Evolutionary conservation across 2,888 invertebrate species (phyloP).

Genomic region (Ochropleura plecta): DNA sequence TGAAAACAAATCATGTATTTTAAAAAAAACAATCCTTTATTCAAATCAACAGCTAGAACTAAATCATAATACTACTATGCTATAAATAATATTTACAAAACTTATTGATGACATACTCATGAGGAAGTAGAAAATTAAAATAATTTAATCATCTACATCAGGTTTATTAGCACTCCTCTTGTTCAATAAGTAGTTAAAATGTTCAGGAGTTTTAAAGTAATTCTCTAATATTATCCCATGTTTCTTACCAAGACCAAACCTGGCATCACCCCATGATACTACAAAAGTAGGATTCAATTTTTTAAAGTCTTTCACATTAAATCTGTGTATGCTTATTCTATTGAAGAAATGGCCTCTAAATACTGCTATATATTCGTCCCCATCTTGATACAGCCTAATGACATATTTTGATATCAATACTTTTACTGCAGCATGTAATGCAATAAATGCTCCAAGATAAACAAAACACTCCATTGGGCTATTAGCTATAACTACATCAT

Average conservation of each 20-base stretch:
- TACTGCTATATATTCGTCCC: conserved; percentile 84
- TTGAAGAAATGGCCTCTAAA: conserved; percentile 82
- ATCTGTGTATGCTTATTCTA: conserved; percentile 79
- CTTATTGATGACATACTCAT: neutral
- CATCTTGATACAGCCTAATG: conserved; percentile 82
- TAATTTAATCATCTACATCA: conserved; percentile 45
- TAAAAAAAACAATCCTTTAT: conserved; percentile 27
- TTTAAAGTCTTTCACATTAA: conserved; percentile 81
- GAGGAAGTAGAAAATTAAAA: too few relatives aligned
- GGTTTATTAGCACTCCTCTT: conserved; percentile 71
- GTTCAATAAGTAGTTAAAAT: conserved; percentile 81
- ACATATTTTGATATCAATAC: conserved; percentile 84
- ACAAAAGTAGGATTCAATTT: conserved; percentile 79
- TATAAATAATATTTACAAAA: conserved; percentile 19
- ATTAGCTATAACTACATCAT: conserved; percentile 82
- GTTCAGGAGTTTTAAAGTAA: conserved; percentile 86
- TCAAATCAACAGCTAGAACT: conserved; percentile 6
- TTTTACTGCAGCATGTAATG: conserved; percentile 81
- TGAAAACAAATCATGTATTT: neutral
- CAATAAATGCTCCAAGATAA: conserved; percentile 81
- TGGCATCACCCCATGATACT: conserved; percentile 84
- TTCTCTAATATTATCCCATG: conserved; percentile 83
- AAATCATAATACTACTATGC: conserved; percentile 17
- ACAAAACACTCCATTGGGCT: conserved; percentile 79
- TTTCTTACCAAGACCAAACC: conserved; percentile 82